Evolutionary conservation across 2,113 vertebrate genomes (phyloP).

Genomic region (Cyrtonyx montezumae): DNA sequence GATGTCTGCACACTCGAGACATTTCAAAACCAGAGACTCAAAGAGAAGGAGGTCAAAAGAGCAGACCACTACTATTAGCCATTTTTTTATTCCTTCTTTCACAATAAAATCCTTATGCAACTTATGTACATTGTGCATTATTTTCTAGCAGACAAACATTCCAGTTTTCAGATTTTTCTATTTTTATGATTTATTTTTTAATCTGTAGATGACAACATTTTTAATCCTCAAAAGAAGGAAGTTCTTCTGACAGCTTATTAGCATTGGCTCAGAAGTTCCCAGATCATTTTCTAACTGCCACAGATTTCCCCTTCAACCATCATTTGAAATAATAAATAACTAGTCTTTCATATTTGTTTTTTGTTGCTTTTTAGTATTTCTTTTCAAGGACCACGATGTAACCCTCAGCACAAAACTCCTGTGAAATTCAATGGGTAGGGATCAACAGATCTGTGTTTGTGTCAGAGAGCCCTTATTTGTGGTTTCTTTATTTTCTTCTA

Average conservation of each 20-base stretch:
- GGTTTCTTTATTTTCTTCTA: neutral
- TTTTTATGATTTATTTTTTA: neutral
- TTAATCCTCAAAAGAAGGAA: neutral
- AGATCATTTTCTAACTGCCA: neutral
- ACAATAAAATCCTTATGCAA: neutral
- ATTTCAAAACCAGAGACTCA: neutral
- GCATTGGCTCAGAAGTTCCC: neutral
- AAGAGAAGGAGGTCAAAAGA: neutral
- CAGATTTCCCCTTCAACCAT: neutral
- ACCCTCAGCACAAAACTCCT: neutral
- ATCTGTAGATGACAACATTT: neutral
- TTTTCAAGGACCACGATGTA: neutral
- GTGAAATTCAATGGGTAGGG: neutral
- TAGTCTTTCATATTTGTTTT: neutral
- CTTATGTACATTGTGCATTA: accelerated
- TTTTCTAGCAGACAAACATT: neutral
- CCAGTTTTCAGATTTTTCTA: neutral
- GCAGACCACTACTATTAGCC: neutral
- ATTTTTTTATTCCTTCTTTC: neutral
- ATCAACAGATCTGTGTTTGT: neutral
- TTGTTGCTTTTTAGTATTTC: neutral
- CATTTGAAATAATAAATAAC: neutral
- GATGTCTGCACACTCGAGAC: accelerated
- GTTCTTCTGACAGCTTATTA: neutral
- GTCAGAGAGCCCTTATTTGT: neutral